Base-by-base conservation (phyloP, 2,113 vertebrate species). In the Scytalopus superciliaris region DNA sequence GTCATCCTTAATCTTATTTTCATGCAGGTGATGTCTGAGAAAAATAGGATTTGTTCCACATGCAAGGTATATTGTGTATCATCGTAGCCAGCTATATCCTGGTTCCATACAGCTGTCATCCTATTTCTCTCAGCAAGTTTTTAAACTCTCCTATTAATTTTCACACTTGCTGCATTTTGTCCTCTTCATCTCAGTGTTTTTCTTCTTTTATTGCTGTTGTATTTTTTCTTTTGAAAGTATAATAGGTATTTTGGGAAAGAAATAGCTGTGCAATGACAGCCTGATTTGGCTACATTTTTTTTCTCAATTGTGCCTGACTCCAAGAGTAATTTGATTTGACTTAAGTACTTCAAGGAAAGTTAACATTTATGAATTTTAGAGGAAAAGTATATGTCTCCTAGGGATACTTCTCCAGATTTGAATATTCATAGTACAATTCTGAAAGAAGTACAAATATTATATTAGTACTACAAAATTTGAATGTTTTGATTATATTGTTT, bases 1-100 rank as follows among this genome's bases (percentile, higher is more conserved):
- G 13, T 45, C 2, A 78, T 63, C 21, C 49, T 84, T 89, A 67
- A 75, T 63, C 47, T 75, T 45, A 52, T 33, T 76, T 91, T 64
- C 30, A 85, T 63, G 12, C 16, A 67, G 45, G 5, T 49, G 21
- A 39, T 30, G 10, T 33, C 60, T 79, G 37, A 72, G 4, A 55
- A 50, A 92, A 82, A 19, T 9, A 50, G 22, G 17, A 42, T 85
- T 84, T 87, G 11, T 93, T 84, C 59, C 21, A 63, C 28, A 28
- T 33, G 14, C 23, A 47, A 69, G 2, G 10, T 2, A 2, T 73
- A 40, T 30, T 31, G 5, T 23, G 4, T n/a, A 37, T 19, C 13
- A 9, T 6, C 1, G 0, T 25, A 74, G 19, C 6, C 42, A 66
- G 50, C 2, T 0, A 9, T 52, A 69, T 52, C 18, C 27, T 77